phyloP scores from a whole-genome alignment of 64 coral and sea anemone genomes.

The Porites lutea region DNA sequence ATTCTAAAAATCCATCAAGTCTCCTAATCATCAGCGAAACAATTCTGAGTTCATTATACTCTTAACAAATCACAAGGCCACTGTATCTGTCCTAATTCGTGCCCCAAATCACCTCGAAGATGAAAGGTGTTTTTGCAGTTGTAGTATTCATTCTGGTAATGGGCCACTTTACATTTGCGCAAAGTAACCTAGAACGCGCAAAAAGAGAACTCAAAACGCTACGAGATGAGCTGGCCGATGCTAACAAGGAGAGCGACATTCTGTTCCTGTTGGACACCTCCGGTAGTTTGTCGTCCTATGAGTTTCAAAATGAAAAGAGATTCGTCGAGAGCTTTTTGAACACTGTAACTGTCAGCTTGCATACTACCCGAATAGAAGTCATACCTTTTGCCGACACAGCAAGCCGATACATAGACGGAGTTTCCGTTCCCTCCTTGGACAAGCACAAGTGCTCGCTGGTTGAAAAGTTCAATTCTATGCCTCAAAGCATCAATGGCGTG shows the following conservation, averaged over 20 bases:
- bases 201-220: conserved; percentile 45
- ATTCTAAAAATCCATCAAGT: background rate
- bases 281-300: conserved; percentile 48
- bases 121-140: background rate
- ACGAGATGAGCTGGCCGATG: conserved; percentile 25
- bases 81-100: background rate
- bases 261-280: conserved; percentile 82
- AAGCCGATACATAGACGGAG: conserved; percentile 42
- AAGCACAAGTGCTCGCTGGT: conserved; percentile 81
- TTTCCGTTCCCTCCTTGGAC: conserved; percentile 9
- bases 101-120: background rate
- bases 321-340: conserved; percentile 80
- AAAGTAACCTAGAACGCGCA: conserved; percentile 46
- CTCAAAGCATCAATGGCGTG: background rate
- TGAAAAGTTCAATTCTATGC: conserved; percentile 36
- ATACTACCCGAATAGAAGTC: conserved; percentile 73
- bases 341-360: conserved; percentile 55
- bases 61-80: background rate
- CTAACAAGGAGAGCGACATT: conserved; percentile 46
- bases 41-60: background rate
- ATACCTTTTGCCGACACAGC: conserved; percentile 54
- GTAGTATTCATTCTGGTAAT: background rate
- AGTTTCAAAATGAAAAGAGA: conserved; percentile 67
- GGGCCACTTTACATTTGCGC: background rate
- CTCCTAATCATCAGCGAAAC: background rate